phyloP scores from a whole-genome alignment of 2,797 vertebrate genomes.

The Rhinatrema bivittatum region DNA sequence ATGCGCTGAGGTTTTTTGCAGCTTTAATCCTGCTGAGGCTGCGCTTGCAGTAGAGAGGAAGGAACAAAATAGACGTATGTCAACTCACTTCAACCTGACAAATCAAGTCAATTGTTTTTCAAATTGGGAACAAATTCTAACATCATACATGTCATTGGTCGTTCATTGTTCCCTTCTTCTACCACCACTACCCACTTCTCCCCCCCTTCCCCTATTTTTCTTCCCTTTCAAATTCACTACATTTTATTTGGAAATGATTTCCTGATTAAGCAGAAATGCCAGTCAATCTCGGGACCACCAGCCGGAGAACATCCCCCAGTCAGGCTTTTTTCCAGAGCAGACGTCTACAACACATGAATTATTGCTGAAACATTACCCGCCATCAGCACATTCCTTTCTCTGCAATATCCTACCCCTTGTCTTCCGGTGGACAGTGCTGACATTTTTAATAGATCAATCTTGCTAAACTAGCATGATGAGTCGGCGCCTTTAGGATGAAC shows the following conservation, averaged over 20 bases:
- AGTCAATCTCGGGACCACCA: slow-evolving; percentile 23
- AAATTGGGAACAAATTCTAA: too few relatives aligned
- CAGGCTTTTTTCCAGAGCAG: slow-evolving; percentile 45
- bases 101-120: too few relatives aligned
- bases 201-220: not conserved
- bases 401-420: too few relatives aligned
- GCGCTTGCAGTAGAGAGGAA: too few relatives aligned
- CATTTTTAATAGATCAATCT: slow-evolving; percentile 55
- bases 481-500: slow-evolving; percentile 36
- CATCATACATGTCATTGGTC: too few relatives aligned
- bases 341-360: slow-evolving; percentile 42
- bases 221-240: not conserved
- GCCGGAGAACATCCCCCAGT: slow-evolving; percentile 29
- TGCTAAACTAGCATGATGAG: slow-evolving; percentile 30
- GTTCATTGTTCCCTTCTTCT: not conserved
- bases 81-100: too few relatives aligned
- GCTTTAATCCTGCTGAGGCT: too few relatives aligned
- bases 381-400: slow-evolving; percentile 52
- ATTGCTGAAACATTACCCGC: slow-evolving; percentile 41
- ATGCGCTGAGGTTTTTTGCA: too few relatives aligned
- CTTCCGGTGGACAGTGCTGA: slow-evolving; percentile 44
- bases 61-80: too few relatives aligned
- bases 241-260: slow-evolving; percentile 15
- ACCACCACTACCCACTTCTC: too few relatives aligned
- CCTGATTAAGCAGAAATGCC: slow-evolving; percentile 36